phyloP scores from a whole-genome alignment of 2,888 invertebrate genomes.

The Urechis unicinctus region DNA sequence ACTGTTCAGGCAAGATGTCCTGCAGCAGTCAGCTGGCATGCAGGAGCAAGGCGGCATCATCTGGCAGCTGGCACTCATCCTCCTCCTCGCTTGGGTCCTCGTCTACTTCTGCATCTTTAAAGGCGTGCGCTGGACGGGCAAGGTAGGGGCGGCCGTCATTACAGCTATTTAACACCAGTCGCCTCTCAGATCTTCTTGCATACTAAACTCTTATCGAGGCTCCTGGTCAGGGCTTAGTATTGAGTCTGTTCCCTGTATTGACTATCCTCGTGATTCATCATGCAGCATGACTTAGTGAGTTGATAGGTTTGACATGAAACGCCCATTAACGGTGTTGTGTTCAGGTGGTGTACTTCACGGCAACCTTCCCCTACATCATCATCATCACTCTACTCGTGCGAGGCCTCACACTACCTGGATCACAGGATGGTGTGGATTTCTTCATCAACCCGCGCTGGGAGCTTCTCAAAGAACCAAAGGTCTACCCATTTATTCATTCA shows the following conservation, averaged over 20 bases:
- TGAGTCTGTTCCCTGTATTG: neutral
- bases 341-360: slow-evolving; percentile 82
- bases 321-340: no score
- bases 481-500: no score
- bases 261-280: no score
- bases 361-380: slow-evolving; percentile 82
- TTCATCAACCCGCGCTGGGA: slow-evolving; percentile 18
- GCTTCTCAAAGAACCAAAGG: slow-evolving; percentile 13
- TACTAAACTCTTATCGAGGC: neutral
- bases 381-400: slow-evolving; percentile 79
- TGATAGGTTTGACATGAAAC: no score
- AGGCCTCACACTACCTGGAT: slow-evolving; percentile 80
- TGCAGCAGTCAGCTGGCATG: slow-evolving; percentile 76
- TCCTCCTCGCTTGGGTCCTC: slow-evolving; percentile 85
- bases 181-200: no score
- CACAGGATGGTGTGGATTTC: slow-evolving; percentile 13
- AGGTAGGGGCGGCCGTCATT: slow-evolving; percentile 43
- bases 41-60: slow-evolving; percentile 74
- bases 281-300: no score
- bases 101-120: slow-evolving; percentile 96
- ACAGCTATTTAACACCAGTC: no score
- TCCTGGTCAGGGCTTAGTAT: neutral
- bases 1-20: slow-evolving; percentile 81
- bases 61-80: slow-evolving; percentile 83
- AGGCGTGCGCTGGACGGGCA: slow-evolving; percentile 80